These are phyloP conservation scores for Montipora capricornis DNA, from an alignment of 64 coral and sea anemone genomes.

Conservation along the genomic window DNA sequence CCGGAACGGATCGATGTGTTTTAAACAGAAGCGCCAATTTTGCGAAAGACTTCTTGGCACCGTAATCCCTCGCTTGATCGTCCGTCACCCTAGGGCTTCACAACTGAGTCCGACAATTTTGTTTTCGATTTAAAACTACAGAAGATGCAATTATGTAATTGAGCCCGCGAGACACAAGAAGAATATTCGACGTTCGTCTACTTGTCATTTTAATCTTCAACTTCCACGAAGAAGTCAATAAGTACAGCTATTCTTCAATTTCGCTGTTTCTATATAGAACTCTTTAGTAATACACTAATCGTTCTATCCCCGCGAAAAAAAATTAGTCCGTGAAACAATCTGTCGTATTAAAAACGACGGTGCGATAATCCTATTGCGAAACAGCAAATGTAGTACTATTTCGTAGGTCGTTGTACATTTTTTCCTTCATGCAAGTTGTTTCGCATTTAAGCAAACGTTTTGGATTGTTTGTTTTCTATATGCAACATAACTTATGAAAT, in stretches of 20 bases:
- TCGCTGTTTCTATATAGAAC: neutral
- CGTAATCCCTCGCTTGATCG: neutral
- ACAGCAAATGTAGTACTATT: neutral
- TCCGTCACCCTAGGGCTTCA: neutral
- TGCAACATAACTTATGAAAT: neutral
- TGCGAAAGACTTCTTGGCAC: neutral
- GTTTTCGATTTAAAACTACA: neutral
- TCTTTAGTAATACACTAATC: neutral
- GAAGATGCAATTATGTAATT: neutral
- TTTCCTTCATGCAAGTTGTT: neutral
- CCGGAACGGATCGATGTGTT: slow-evolving; percentile 3
- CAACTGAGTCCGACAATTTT: neutral
- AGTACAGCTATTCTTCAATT: neutral
- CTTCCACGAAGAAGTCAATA: neutral
- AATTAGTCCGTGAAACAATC: neutral
- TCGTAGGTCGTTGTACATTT: neutral
- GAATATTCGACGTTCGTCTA: neutral
- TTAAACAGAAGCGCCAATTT: slow-evolving; percentile 26
- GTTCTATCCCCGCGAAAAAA: too few species aligned
- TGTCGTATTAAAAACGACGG: neutral
- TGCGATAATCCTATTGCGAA: neutral
- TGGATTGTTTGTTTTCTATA: neutral
- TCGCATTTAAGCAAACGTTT: neutral
- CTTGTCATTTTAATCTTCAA: neutral
- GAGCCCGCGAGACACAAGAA: neutral